A percentile compares a stretch with the other conserved stretches of the same genome.
Conservation (phyloP, 1,140 invertebrate species). For the Drosophila equinoxialis region DNA sequence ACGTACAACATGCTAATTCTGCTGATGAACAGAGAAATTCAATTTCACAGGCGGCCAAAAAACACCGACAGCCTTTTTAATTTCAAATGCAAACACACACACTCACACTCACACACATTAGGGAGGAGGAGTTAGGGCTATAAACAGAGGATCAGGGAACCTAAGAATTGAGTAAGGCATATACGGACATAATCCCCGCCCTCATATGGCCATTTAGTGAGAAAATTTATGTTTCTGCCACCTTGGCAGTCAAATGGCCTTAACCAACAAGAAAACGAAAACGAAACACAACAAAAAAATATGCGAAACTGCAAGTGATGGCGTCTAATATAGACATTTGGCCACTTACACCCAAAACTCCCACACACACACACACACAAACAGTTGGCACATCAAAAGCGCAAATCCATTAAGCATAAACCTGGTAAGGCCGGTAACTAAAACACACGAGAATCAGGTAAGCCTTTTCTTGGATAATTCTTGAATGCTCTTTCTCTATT, state of each 20-base stretch:
- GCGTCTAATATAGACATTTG: constrained; percentile 75
- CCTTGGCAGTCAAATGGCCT: constrained; percentile 49
- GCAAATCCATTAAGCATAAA: constrained; percentile 77
- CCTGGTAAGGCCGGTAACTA: constrained; percentile 46
- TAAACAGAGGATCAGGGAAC: constrained; percentile 65
- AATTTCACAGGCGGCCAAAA: constrained; percentile 44
- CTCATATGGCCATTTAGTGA: constrained; percentile 65
- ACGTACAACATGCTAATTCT: constrained; percentile 67
- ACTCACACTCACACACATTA: constrained; percentile 8
- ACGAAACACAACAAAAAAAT: constrained; percentile 29
- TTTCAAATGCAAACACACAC: constrained; percentile 61
- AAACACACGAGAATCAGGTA: background rate
- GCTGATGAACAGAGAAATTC: constrained; percentile 45
- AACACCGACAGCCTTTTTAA: constrained; percentile 55
- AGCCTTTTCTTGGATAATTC: background rate
- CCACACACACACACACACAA: constrained; percentile 28
- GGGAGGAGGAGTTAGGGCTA: constrained; percentile 44
- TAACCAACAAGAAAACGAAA: constrained; percentile 22
- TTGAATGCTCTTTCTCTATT: constrained; percentile 5
- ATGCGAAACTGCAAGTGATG: constrained; percentile 69
- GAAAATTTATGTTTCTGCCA: constrained; percentile 65
- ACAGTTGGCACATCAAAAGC: constrained; percentile 73
- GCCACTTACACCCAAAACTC: constrained; percentile 53
- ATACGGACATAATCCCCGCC: constrained; percentile 41
- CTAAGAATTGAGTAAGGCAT: constrained; percentile 16